Evolutionary conservation across 2,888 invertebrate genomes (phyloP).

Genomic region (Oithona nana): DNA sequence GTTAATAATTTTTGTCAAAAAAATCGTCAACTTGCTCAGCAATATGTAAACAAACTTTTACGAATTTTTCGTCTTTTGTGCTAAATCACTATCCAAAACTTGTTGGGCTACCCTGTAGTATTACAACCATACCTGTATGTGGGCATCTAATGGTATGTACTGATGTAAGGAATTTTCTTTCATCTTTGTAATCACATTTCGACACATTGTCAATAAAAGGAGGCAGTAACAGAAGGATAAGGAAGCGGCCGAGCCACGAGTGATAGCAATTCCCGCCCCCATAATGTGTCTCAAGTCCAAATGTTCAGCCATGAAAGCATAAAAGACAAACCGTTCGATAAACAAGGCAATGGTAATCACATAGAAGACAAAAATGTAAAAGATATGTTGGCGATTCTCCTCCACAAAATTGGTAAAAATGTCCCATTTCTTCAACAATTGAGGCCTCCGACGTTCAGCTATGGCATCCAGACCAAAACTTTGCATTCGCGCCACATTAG

Average conservation of each 20-base stretch:
- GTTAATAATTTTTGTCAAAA: too few relatives aligned
- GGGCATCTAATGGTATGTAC: slow-evolving; percentile 79
- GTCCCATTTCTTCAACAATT: slow-evolving; percentile 60
- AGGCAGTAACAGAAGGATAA: slow-evolving; percentile 85
- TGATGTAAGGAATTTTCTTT: slow-evolving; percentile 86
- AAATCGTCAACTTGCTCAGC: too few relatives aligned
- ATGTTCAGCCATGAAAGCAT: slow-evolving; percentile 89
- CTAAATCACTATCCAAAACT: too few relatives aligned
- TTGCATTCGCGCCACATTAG: slow-evolving; percentile 85
- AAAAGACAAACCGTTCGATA: slow-evolving; percentile 73
- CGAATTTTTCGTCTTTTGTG: too few relatives aligned
- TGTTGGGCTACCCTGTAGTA: too few relatives aligned
- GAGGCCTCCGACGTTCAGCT: slow-evolving; percentile 45
- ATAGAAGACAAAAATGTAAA: slow-evolving; percentile 81
- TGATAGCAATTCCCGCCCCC: slow-evolving; percentile 90
- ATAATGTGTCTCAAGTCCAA: slow-evolving; percentile 84
- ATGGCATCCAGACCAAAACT: slow-evolving; percentile 74
- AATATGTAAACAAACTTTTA: too few relatives aligned
- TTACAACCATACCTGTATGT: too few relatives aligned
- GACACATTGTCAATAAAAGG: slow-evolving; percentile 73
- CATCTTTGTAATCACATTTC: slow-evolving; percentile 72
- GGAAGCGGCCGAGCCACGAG: slow-evolving; percentile 79
- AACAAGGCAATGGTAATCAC: slow-evolving; percentile 85
- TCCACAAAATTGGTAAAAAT: slow-evolving; percentile 73
- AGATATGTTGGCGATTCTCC: slow-evolving; percentile 87